These are phyloP conservation scores for Acronicta psi DNA, from an alignment of 2,888 invertebrate genomes.

Conservation along the genomic window DNA sequence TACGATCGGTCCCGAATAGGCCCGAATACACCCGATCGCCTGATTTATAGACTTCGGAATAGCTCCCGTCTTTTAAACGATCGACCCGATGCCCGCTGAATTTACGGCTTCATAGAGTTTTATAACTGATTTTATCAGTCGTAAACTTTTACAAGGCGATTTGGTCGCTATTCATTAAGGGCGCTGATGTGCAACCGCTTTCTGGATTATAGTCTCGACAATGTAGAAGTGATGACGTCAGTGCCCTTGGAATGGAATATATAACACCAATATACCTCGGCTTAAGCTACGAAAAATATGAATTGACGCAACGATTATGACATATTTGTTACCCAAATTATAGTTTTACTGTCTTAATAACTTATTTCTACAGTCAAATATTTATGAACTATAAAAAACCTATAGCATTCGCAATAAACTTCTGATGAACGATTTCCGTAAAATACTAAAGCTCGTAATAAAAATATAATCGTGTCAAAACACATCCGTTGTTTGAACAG, in stretches of 20 bases:
- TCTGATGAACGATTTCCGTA: conserved; percentile 57
- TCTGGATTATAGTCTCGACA: conserved; percentile 37
- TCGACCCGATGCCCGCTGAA: conserved; percentile 70
- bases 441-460: conserved; percentile 55
- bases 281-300: conserved; percentile 19
- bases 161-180: conserved; percentile 74
- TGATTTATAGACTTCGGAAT: conserved; percentile 84
- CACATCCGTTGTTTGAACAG: conserved; percentile 58
- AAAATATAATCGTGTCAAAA: conserved; percentile 59
- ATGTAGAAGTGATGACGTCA: conserved; percentile 19
- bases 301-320: conserved; percentile 41
- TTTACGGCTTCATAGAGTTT: conserved; percentile 85
- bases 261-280: conserved; percentile 5
- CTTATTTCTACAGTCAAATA: conserved; percentile 49
- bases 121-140: conserved; percentile 87
- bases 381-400: conserved; percentile 56
- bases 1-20: conserved; percentile 78
- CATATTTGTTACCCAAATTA: conserved; percentile 33
- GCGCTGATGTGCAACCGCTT: conserved; percentile 48
- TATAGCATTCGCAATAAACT: conserved; percentile 52
- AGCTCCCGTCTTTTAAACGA: conserved; percentile 82
- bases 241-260: conserved; percentile 10
- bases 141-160: conserved; percentile 84
- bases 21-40: conserved; percentile 74
- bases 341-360: conserved; percentile 38